phyloP scores from a whole-genome alignment of 2,888 invertebrate genomes.

The Trichogramma evanescens region DNA sequence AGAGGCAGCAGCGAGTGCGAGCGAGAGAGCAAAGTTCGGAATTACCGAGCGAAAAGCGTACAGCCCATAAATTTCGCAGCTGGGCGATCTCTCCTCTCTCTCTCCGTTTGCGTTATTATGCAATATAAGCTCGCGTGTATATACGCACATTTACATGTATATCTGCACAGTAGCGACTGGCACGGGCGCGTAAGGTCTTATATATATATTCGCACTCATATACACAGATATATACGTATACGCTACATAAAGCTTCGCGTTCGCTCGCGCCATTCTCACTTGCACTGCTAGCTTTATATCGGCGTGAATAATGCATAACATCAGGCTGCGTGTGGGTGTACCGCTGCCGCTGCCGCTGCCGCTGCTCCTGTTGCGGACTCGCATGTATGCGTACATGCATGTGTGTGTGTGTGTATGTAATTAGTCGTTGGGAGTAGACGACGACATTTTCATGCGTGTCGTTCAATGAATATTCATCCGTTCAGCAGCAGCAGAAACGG shows the following conservation, averaged over 20 bases:
- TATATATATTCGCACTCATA: neutral
- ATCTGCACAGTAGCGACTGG: no score
- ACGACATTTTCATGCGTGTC: constrained; percentile 15
- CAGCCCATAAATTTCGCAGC: constrained; percentile 11
- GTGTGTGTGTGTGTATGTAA: constrained; percentile 1
- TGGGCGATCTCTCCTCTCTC: neutral
- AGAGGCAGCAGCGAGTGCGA: neutral
- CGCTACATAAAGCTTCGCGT: neutral
- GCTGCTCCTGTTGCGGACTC: no score
- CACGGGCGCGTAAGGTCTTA: neutral
- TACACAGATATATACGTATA: no score
- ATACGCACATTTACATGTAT: neutral
- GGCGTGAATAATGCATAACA: constrained; percentile 29
- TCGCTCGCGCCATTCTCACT: neutral
- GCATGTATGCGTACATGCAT: constrained; percentile 14
- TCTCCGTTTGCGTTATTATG: constrained; percentile 6
- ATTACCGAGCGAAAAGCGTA: constrained; percentile 14
- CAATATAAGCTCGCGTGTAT: constrained; percentile 5
- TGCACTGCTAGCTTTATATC: constrained; percentile 22
- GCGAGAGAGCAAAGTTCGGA: constrained; percentile 2
- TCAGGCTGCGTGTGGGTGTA: neutral
- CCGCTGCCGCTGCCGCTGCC: no score
- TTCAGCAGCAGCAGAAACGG: neutral
- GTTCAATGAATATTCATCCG: constrained; percentile 18
- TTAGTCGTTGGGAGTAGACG: neutral